Percentiles rank a stretch among this genome's conserved stretches.
phyloP scores from a whole-genome alignment of 1,140 invertebrate species.

The Melitaea cinxia region DNA sequence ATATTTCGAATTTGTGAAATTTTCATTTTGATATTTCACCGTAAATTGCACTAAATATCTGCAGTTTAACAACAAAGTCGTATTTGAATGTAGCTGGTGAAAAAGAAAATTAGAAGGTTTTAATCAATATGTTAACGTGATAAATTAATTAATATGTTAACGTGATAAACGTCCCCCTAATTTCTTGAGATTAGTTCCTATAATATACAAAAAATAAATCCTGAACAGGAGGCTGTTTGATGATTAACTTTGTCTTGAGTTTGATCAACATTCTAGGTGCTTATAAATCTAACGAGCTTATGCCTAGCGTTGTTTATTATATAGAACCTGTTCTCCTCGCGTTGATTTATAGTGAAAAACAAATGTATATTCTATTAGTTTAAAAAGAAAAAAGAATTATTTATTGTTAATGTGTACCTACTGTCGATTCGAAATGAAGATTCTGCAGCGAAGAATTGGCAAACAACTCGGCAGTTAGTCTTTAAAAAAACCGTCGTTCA shows the following conservation, averaged over 20 bases:
- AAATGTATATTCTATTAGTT: not conserved
- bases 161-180: not conserved
- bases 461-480: too few species aligned
- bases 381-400: too few species aligned
- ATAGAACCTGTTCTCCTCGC: conserved; percentile 21
- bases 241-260: not conserved
- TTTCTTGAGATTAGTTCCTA: not conserved
- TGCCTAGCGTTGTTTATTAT: conserved; percentile 26
- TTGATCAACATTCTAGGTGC: conserved; percentile 20
- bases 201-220: not conserved
- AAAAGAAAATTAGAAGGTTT: not conserved
- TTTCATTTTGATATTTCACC: too few species aligned
- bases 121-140: too few species aligned
- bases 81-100: not conserved
- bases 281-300: conserved; percentile 29
- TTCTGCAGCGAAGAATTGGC: too few species aligned
- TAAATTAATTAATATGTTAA: not conserved
- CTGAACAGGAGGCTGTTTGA: not conserved
- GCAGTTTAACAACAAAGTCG: not conserved
- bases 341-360: conserved; percentile 10
- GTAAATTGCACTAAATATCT: too few species aligned
- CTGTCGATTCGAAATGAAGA: too few species aligned
- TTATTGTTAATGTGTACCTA: too few species aligned
- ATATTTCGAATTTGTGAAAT: too few species aligned
- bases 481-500: too few species aligned